A percentile compares a stretch with the other conserved stretches of the same genome.
Conservation (phyloP, 1,140 invertebrate species). For the Melipona quadrifasciata region DNA sequence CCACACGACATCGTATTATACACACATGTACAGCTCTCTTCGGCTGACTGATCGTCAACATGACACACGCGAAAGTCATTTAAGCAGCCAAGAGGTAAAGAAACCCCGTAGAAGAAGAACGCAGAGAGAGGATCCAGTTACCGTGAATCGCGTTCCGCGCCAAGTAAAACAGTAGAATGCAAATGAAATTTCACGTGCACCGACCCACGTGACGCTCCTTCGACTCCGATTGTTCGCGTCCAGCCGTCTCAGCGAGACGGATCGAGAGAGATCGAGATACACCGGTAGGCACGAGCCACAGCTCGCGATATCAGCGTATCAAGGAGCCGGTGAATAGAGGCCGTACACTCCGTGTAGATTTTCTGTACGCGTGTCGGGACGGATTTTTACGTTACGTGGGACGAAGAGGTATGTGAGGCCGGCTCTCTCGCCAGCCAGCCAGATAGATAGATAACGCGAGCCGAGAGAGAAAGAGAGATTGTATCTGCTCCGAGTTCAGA, state of each 20-base stretch:
- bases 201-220: too few species aligned
- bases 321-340: slow-evolving; percentile 39
- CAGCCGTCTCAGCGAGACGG: neutral
- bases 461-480: slow-evolving; percentile 39
- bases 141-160: too few species aligned
- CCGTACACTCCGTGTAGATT: slow-evolving; percentile 31
- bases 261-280: neutral
- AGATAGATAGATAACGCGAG: slow-evolving; percentile 61
- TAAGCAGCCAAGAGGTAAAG: too few species aligned
- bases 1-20: too few species aligned
- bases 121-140: too few species aligned
- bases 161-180: too few species aligned
- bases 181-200: too few species aligned
- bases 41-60: too few species aligned
- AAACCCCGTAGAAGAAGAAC: too few species aligned
- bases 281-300: slow-evolving; percentile 44
- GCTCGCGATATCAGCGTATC: slow-evolving; percentile 17
- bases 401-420: slow-evolving; percentile 42
- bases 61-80: too few species aligned
- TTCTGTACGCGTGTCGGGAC: slow-evolving; percentile 39
- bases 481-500: slow-evolving; percentile 62
- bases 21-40: too few species aligned
- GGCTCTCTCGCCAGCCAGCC: slow-evolving; percentile 42
- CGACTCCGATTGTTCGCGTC: neutral
- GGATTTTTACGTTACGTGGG: slow-evolving; percentile 40